phyloP scores from a whole-genome alignment of 2,797 vertebrate species.

The Uromys caudimaculatus region DNA sequence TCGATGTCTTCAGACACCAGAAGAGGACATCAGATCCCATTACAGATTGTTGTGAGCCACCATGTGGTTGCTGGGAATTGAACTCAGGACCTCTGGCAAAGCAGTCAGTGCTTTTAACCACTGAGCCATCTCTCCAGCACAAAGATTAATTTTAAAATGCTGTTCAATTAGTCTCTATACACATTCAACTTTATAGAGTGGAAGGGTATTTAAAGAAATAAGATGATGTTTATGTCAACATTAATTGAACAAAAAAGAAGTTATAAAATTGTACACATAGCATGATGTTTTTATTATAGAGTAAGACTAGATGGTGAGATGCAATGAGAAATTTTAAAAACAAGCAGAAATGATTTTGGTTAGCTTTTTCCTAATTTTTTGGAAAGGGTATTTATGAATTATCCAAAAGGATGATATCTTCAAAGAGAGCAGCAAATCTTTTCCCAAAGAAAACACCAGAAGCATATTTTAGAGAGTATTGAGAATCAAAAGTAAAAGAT shows the following conservation, averaged over 20 bases:
- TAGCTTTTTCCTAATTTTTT: not conserved
- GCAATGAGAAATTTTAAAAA: not conserved
- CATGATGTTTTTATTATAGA: not conserved
- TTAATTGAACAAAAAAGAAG: not conserved
- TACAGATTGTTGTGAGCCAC: too few relatives aligned
- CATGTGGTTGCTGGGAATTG: too few relatives aligned
- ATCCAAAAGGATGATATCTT: not conserved
- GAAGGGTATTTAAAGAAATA: not conserved
- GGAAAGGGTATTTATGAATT: not conserved
- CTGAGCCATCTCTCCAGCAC: too few relatives aligned
- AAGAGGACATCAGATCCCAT: too few relatives aligned
- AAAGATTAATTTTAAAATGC: not conserved
- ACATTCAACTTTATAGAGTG: not conserved
- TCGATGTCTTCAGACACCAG: too few relatives aligned
- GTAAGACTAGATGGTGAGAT: not conserved
- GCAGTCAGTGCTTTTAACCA: too few relatives aligned
- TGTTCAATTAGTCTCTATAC: not conserved
- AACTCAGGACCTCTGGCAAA: too few relatives aligned
- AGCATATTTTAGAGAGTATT: not conserved
- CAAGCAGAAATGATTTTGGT: not conserved
- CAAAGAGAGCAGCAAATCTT: not conserved
- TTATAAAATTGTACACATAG: not conserved
- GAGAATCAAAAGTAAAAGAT: not conserved
- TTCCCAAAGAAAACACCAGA: not conserved
- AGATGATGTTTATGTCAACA: not conserved